Evolutionary conservation across 2,888 invertebrate genomes (phyloP).

Genomic region (Noctua comes): DNA sequence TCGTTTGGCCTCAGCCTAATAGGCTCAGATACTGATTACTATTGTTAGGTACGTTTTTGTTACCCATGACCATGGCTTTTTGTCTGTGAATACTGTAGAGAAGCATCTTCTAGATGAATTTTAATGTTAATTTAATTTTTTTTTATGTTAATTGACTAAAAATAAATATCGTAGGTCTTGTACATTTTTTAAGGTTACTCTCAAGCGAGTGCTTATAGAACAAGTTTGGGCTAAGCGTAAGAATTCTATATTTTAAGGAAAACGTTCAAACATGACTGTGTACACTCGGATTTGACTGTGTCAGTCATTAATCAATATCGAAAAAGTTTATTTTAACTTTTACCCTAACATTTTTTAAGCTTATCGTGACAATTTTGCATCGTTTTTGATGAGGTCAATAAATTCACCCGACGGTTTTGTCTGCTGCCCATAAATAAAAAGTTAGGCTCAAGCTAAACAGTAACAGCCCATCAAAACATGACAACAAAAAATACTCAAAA

Average conservation of each 20-base stretch:
- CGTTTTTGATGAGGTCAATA: not conserved
- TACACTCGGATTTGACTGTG: not conserved
- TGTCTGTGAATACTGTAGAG: not conserved
- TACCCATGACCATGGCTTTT: not conserved
- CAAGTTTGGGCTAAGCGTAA: not conserved
- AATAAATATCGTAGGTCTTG: not conserved
- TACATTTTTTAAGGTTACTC: not conserved
- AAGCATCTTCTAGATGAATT: not conserved
- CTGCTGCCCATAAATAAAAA: slow-evolving; percentile 31
- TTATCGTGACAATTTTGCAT: not conserved
- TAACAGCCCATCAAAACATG: slow-evolving; percentile 38
- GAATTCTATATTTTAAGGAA: not conserved
- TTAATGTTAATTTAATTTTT: too few species aligned
- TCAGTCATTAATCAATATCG: not conserved
- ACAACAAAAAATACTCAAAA: not conserved
- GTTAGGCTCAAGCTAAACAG: slow-evolving; percentile 23
- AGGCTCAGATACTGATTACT: not conserved
- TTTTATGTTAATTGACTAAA: too few species aligned
- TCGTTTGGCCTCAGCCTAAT: too few species aligned
- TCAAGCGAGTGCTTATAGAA: not conserved
- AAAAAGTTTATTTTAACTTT: too few species aligned
- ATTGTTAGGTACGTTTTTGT: not conserved
- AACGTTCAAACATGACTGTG: not conserved
- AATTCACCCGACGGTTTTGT: not conserved
- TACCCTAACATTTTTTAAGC: not conserved